Conservation (phyloP, 2,113 vertebrate genomes). For the Indicator maculatus region DNA sequence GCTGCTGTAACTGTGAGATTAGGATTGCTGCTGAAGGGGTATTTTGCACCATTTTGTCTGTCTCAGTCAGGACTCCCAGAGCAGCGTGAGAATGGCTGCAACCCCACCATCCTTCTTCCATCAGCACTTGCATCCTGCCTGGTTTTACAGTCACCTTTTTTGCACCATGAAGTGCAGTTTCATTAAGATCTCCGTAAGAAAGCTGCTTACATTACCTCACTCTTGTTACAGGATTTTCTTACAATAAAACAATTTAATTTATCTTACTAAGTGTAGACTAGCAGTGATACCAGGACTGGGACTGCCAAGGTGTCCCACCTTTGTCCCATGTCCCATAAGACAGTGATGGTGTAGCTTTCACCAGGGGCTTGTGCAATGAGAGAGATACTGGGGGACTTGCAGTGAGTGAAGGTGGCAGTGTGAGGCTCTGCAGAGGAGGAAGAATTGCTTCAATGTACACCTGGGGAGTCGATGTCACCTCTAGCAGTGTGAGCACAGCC, state of each 20-base stretch:
- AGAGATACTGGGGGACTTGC: fast-evolving
- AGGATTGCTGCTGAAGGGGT: not conserved
- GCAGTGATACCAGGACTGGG: not conserved
- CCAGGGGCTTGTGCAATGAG: fast-evolving
- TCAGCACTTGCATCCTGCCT: not conserved
- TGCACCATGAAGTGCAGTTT: not conserved
- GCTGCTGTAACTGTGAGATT: not conserved
- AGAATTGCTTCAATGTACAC: not conserved
- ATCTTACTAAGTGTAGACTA: not conserved
- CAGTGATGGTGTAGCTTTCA: not conserved
- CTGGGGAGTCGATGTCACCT: not conserved
- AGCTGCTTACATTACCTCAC: not conserved
- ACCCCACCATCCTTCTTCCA: not conserved
- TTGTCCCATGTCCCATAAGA: not conserved
- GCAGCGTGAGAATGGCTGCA: not conserved
- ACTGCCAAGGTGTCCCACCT: not conserved
- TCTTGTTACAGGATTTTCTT: not conserved
- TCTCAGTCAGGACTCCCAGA: not conserved
- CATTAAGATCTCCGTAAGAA: not conserved
- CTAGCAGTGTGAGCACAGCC: fast-evolving
- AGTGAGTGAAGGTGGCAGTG: not conserved
- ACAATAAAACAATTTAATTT: not conserved
- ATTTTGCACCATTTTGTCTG: not conserved
- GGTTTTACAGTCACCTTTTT: not conserved
- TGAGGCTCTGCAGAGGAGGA: not conserved